These are phyloP conservation scores for Ptilodon capucinus DNA, from an alignment of 2,888 invertebrate genomes.

Conservation along the genomic window DNA sequence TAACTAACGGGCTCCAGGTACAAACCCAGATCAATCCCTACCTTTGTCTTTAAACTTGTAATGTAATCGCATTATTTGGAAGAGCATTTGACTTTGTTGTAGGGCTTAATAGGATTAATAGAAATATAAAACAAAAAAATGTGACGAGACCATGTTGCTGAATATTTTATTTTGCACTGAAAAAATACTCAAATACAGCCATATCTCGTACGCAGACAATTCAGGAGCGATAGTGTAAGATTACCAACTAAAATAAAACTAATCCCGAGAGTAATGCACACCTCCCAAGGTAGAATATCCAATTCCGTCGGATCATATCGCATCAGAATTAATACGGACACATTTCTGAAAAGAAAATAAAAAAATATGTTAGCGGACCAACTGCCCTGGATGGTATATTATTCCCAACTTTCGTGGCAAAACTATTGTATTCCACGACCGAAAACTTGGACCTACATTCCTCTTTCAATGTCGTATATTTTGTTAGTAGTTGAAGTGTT, in stretches of 20 bases:
- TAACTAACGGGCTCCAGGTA: too few relatives aligned
- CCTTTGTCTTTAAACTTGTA: too few relatives aligned
- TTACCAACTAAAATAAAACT: not conserved
- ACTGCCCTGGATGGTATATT: not conserved
- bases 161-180: too few relatives aligned
- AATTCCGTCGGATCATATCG: not conserved
- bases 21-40: too few relatives aligned
- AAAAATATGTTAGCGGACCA: not conserved
- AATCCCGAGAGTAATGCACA: not conserved
- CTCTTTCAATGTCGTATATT: not conserved
- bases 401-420: not conserved
- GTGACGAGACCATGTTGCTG: too few relatives aligned
- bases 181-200: too few relatives aligned
- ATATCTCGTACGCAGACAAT: too few relatives aligned
- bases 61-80: too few relatives aligned
- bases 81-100: too few relatives aligned
- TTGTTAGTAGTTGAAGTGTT: not conserved
- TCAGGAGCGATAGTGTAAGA: not conserved
- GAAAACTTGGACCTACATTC: not conserved
- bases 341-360: not conserved
- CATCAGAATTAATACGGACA: not conserved
- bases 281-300: not conserved
- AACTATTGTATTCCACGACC: not conserved
- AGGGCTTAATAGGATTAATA: too few relatives aligned
- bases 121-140: too few relatives aligned